A percentile compares a stretch with the other conserved stretches of the same genome.
These are phyloP conservation scores for Deilephila porcellus DNA, from an alignment of 2,888 invertebrate genomes.

Conservation along the genomic window DNA sequence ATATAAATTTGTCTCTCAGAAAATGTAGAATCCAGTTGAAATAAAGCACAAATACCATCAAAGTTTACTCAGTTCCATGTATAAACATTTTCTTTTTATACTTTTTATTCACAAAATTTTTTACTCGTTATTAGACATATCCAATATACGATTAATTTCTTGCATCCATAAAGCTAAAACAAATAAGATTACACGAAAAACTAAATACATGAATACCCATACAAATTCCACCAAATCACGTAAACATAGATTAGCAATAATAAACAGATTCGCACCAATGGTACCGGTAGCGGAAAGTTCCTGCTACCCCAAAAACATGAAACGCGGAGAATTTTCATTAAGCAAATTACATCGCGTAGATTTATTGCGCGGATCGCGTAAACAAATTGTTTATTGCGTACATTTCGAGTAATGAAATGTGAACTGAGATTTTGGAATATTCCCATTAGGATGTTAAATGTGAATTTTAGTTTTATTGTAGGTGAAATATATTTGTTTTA, in stretches of 20 bases:
- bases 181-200: too few relatives aligned
- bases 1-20: too few relatives aligned
- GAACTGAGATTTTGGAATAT: neutral
- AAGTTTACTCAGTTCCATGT: too few relatives aligned
- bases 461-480: neutral
- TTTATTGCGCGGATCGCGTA: neutral
- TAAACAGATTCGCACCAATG: neutral
- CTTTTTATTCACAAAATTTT: too few relatives aligned
- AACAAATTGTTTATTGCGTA: slow-evolving; percentile 5
- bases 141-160: too few relatives aligned
- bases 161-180: too few relatives aligned
- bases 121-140: too few relatives aligned
- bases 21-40: too few relatives aligned
- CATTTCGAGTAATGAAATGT: neutral
- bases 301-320: neutral
- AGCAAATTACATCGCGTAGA: neutral
- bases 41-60: too few relatives aligned
- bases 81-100: too few relatives aligned
- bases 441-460: neutral
- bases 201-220: too few relatives aligned
- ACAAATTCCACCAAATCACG: neutral
- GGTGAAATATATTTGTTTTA: neutral
- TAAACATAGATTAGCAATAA: slow-evolving; percentile 10
- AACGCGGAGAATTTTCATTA: slow-evolving; percentile 7
- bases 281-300: slow-evolving; percentile 6